These are phyloP conservation scores for Dasypus novemcinctus DNA, from an alignment of 2,113 vertebrate genomes.

Conservation along the genomic window DNA sequence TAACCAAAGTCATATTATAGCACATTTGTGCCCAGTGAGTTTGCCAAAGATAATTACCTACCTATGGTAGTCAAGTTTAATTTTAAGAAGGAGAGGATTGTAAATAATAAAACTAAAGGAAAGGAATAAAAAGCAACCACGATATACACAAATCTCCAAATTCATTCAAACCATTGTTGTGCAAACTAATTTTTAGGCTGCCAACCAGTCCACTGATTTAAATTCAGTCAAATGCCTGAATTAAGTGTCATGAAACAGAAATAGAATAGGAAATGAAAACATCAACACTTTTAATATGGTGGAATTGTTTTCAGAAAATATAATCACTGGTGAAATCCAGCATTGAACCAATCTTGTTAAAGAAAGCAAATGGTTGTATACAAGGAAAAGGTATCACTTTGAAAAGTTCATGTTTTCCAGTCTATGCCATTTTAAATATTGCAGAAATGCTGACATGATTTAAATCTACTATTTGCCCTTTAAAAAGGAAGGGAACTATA, in stretches of 20 bases:
- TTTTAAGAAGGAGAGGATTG: not conserved
- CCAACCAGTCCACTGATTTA: slow-evolving; percentile 42
- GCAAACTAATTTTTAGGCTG: slow-evolving; percentile 48
- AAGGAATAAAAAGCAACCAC: not conserved
- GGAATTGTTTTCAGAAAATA: slow-evolving; percentile 56
- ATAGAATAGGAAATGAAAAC: slow-evolving; percentile 48
- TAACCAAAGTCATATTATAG: not conserved
- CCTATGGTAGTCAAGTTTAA: not conserved
- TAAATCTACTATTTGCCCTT: not conserved
- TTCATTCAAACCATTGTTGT: slow-evolving; percentile 22
- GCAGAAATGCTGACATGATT: not conserved
- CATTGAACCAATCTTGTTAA: slow-evolving; percentile 28
- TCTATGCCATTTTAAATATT: not conserved
- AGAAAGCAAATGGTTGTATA: not conserved
- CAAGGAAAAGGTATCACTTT: not conserved
- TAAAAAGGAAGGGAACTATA: not conserved
- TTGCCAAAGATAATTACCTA: not conserved
- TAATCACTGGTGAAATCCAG: not conserved
- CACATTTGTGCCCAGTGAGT: not conserved
- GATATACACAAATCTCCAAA: not conserved
- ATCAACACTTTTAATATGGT: slow-evolving; percentile 56
- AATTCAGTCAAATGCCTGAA: slow-evolving; percentile 56
- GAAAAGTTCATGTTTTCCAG: not conserved
- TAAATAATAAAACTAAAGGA: slow-evolving; percentile 35
- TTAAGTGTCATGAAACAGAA: slow-evolving; percentile 53